Percentiles rank a stretch among this genome's conserved stretches.
phyloP scores from a whole-genome alignment of 2,888 invertebrate species.

The Pasiphila rectangulata region DNA sequence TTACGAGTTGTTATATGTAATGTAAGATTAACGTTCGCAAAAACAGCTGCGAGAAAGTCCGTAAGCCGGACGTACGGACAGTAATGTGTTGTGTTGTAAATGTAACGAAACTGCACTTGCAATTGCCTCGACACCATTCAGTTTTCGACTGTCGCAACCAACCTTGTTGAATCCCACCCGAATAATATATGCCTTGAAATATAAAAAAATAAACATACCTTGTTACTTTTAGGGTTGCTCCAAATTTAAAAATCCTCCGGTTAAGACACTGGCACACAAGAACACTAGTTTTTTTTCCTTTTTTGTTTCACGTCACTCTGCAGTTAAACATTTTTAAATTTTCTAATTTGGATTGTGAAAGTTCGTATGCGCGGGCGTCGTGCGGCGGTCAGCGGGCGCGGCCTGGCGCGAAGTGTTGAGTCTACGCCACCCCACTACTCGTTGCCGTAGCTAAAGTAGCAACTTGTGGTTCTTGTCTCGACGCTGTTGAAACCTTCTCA shows the following conservation, averaged over 20 bases:
- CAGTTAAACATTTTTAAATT: slow-evolving; percentile 65
- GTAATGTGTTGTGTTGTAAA: slow-evolving; percentile 63
- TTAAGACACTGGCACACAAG: slow-evolving; percentile 46
- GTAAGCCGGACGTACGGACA: slow-evolving; percentile 47
- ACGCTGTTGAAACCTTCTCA: slow-evolving; percentile 58
- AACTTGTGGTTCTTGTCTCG: slow-evolving; percentile 22
- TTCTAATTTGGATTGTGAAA: slow-evolving; percentile 47
- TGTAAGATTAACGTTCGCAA: slow-evolving; percentile 43
- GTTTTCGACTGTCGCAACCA: slow-evolving; percentile 38
- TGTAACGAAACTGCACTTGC: slow-evolving; percentile 63
- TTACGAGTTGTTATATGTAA: too few relatives aligned
- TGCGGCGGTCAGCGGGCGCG: slow-evolving; percentile 54
- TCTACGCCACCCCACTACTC: slow-evolving; percentile 59
- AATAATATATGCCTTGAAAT: not conserved
- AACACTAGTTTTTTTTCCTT: slow-evolving; percentile 29
- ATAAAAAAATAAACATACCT: slow-evolving; percentile 49
- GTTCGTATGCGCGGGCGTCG: slow-evolving; percentile 61
- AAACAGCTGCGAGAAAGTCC: slow-evolving; percentile 55
- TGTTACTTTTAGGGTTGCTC: slow-evolving; percentile 52
- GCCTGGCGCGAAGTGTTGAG: slow-evolving; percentile 59
- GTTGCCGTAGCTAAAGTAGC: slow-evolving; percentile 9
- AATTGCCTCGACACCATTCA: slow-evolving; percentile 48
- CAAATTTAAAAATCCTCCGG: slow-evolving; percentile 55
- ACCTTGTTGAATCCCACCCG: slow-evolving; percentile 21
- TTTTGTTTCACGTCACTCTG: slow-evolving; percentile 63